Evolutionary conservation across 2,113 vertebrate species (phyloP), one percentile per base, ranked within the genome.

Genomic region (Procavia capensis): DNA sequence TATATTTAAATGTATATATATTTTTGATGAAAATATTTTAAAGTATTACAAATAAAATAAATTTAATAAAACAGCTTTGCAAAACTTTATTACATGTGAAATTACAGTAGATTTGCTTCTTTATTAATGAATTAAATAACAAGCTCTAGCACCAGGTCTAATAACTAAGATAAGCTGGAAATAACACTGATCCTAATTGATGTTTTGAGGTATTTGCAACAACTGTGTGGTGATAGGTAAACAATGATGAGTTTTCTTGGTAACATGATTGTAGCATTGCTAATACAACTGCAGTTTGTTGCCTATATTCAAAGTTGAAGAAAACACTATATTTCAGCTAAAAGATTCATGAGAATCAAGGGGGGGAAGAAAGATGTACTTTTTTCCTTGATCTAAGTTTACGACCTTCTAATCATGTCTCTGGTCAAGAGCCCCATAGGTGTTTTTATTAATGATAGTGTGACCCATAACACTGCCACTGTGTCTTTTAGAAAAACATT

Each of bases 1-100:
- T 61, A 36, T 94, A 87, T 88, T 34, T 93, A 83, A 90, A 29
- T 82, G 41, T 27, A 25, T n/a, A 31, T 45, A 39, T 64, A 86
- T 86, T 93, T 93, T 92, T 84, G 34, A 80, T 92, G 47, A 90
- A 78, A 93, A 41, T 68, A 83, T 79, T 82, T 83, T 79, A 29
- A 1, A 76, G 50, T 34, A 50, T 82, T 70, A 36, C 22, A 82
- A 95, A 94, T 59, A 91, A 92, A 93, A 91, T 94, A 27, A 85
- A 75, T 88, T 76, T 16, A 47, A n/a, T 34, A 45, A 85, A 88
- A 92, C 9, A 86, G 19, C 54, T 83, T 92, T 92, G n/a, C 54
- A 92, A 54, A 24, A 9, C n/a, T n/a, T n/a, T 59, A 90, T 43
- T 57, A 50, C 68, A 92, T 29, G 29, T 41, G 9, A 74, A 78